Base-by-base conservation (phyloP, 64 coral and sea anemone species). In the Actinia equina region DNA sequence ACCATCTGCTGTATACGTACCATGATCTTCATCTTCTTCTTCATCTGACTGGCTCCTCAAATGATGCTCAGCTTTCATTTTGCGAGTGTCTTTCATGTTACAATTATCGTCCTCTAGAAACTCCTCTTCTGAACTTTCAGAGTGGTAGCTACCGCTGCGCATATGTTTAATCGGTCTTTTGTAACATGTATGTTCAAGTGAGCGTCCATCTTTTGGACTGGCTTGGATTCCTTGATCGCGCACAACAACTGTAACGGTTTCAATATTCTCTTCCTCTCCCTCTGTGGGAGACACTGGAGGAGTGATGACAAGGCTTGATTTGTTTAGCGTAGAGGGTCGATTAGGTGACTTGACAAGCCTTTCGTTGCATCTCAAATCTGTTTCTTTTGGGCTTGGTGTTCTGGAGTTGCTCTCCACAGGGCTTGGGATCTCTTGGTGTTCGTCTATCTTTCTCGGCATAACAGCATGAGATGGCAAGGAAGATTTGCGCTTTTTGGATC, bases 221-320 rank as follows among this genome's bases (percentile, higher is more conserved):
- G 94, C 89, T 61, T 97, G 94, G 55, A 93, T 93, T 12, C 94
- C 94, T 51, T 97, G 92, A 55, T 97, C 94, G 85, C 94, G 86
- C 78, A 97, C 91, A 19, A 97, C 82, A 19, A 97, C 94, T 60
- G 94, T 92, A 12, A 88, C 87, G 1, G 82, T 93, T 51, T 93
- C 89, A 45, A 69, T 86, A 13, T 69, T 89, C 37, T 90, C 88
- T 45, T 83, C 89, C 41, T 74, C 14, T 89, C 90, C 84, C 64
- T 95, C 94, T 86, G 92, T 87, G 16, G 94, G 94, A 52, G 94
- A 97, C 18, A 88, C 94, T 43, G 94, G 94, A 9, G 94, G 94
- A 54, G 94, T 97, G 14, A 97, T 97, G 59, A 93, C 82, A 78
- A 91, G 90, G 85, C 94, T 97, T 71, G 94, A 88, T 44, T 80